Evolutionary conservation across 1,140 invertebrate species (phyloP).

Genomic region (Bombus consobrinus): DNA sequence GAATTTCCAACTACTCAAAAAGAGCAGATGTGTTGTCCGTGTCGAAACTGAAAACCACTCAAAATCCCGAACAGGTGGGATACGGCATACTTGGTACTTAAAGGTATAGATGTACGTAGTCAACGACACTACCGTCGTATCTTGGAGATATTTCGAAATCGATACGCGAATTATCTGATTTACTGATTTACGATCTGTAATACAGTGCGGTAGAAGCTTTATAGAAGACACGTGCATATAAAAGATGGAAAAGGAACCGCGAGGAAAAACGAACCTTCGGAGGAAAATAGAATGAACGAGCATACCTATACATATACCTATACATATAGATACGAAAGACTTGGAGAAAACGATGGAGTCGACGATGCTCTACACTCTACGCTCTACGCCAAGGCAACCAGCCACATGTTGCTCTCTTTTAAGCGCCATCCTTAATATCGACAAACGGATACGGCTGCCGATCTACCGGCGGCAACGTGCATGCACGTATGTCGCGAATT

Average conservation of each 20-base stretch:
- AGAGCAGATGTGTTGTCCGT: too few relatives aligned
- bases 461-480: conserved; percentile 42
- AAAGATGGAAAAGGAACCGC: background rate
- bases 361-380: conserved; percentile 19
- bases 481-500: conserved; percentile 60
- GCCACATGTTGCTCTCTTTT: conserved; percentile 71
- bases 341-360: conserved; percentile 26
- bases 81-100: too few relatives aligned
- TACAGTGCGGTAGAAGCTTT: background rate
- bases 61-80: too few relatives aligned
- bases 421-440: conserved; percentile 64
- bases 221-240: conserved; percentile 31
- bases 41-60: too few relatives aligned
- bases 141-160: conserved; percentile 26
- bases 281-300: conserved; percentile 13
- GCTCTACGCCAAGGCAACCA: conserved; percentile 15
- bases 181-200: conserved; percentile 33
- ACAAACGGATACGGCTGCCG: conserved; percentile 54
- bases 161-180: conserved; percentile 22
- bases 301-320: background rate
- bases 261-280: conserved; percentile 13
- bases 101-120: too few relatives aligned
- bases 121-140: background rate
- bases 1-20: too few relatives aligned
- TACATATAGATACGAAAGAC: background rate